Conservation (phyloP, 1,140 invertebrate genomes). For the Laupala kohalensis region DNA sequence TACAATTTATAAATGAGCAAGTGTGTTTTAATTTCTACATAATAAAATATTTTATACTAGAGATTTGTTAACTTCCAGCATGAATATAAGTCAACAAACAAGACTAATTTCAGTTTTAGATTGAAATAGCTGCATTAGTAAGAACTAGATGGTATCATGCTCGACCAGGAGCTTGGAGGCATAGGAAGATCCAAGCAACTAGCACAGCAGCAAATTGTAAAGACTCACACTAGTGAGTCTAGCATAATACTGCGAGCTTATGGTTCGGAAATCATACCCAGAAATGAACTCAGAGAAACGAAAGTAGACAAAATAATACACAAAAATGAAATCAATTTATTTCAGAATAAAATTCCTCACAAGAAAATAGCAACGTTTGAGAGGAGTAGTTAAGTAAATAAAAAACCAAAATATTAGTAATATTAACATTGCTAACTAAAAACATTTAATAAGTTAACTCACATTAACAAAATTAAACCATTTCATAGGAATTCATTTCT, state of each 20-base stretch:
- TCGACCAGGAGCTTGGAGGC: not conserved
- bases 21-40: no score
- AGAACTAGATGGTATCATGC: not conserved
- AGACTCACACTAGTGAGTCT: not conserved
- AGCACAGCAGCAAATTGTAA: not conserved
- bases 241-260: not conserved
- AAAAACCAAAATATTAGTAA: no score
- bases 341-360: conserved; percentile 1
- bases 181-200: not conserved
- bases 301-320: not conserved
- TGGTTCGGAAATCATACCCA: not conserved
- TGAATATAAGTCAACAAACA: no score
- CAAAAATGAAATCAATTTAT: not conserved
- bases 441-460: not conserved
- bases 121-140: not conserved
- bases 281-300: not conserved
- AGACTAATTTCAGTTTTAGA: not conserved
- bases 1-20: no score
- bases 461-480: not conserved
- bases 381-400: no score
- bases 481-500: no score
- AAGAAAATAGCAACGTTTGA: no score
- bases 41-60: no score
- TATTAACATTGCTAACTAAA: no score
- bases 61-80: no score